Evolutionary conservation across 2,113 vertebrate species (phyloP).

Genomic region (Heteronetta atricapilla): DNA sequence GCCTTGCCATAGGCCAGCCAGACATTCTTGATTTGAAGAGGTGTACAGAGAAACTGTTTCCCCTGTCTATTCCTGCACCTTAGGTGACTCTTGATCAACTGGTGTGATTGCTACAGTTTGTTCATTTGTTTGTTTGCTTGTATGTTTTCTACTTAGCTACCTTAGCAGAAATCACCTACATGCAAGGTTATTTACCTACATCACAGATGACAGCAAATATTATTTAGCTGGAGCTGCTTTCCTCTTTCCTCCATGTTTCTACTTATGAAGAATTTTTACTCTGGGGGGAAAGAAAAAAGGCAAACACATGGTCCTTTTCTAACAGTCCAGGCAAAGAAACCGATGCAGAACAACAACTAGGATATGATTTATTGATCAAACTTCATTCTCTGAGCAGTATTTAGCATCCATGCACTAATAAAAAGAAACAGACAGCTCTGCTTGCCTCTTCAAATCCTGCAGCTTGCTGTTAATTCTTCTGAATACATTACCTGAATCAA

Average conservation of each 20-base stretch:
- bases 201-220: neutral
- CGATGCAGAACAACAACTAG: constrained; percentile 12
- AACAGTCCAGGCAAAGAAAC: constrained; percentile 6
- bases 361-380: constrained; percentile 58
- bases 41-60: neutral
- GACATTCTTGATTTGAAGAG: neutral
- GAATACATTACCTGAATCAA: constrained; percentile 63
- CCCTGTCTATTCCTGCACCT: neutral
- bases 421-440: constrained; percentile 55
- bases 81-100: neutral
- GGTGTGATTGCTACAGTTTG: neutral
- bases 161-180: neutral
- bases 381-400: constrained; percentile 42
- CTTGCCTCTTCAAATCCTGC: constrained; percentile 37
- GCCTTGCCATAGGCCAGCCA: accelerated
- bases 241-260: neutral
- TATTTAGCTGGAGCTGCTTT: neutral
- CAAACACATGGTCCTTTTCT: neutral
- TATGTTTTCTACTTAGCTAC: neutral
- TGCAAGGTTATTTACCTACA: neutral
- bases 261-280: neutral
- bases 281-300: constrained; percentile 24
- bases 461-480: constrained; percentile 37
- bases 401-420: constrained; percentile 55
- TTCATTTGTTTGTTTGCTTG: neutral